phyloP scores from a whole-genome alignment of 2,888 invertebrate genomes.

The Thumatha senex region DNA sequence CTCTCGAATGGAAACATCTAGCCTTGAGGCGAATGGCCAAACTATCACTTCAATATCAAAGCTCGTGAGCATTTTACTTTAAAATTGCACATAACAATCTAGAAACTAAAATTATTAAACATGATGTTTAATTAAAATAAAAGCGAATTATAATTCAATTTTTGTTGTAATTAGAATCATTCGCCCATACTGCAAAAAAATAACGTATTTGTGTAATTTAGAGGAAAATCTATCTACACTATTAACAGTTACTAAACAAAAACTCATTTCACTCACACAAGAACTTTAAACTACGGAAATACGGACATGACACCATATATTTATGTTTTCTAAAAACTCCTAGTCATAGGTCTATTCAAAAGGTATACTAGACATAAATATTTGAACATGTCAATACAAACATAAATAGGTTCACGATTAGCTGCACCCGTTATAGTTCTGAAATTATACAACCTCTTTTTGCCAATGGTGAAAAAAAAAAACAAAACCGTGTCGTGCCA shows the following conservation, averaged over 20 bases:
- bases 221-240: not conserved
- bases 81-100: not conserved
- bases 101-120: not conserved
- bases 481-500: conserved; percentile 57
- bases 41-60: conserved; percentile 44
- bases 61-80: conserved; percentile 26
- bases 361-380: not conserved
- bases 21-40: conserved; percentile 62
- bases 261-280: not conserved
- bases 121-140: not conserved
- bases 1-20: conserved; percentile 69
- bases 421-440: conserved; percentile 10
- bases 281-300: not conserved
- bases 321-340: too few species aligned
- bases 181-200: conserved; percentile 1
- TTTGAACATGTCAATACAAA: not conserved
- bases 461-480: conserved; percentile 40
- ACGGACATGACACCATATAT: not conserved
- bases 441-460: conserved; percentile 61
- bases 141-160: not conserved
- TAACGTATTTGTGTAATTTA: not conserved
- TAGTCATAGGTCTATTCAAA: too few species aligned
- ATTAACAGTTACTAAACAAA: too few species aligned
- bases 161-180: conserved; percentile 11
- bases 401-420: not conserved